phyloP scores from a whole-genome alignment of 2,113 vertebrate genomes.

The Calyptomena viridis region DNA sequence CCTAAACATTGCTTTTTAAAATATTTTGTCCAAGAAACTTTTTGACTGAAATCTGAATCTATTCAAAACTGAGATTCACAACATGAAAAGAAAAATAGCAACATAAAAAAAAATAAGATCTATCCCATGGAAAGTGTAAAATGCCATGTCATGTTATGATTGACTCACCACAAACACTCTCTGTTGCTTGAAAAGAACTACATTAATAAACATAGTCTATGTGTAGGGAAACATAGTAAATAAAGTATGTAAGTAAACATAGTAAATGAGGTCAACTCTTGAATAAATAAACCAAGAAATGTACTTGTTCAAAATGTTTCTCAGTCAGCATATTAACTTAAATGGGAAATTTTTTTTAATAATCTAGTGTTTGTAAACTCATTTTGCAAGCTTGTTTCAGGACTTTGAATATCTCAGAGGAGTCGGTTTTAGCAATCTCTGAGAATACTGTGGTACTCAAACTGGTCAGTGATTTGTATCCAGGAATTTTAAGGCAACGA shows the following conservation, averaged over 20 bases:
- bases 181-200: not conserved
- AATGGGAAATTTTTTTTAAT: not conserved
- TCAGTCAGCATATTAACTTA: not conserved
- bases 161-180: not conserved
- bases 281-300: not conserved
- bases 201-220: not conserved
- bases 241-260: not conserved
- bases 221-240: not conserved
- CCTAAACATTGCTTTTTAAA: not conserved
- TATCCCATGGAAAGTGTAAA: not conserved
- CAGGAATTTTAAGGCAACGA: not conserved
- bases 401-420: not conserved
- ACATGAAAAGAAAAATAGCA: not conserved
- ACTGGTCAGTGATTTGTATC: not conserved
- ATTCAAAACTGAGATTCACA: not conserved
- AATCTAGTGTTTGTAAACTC: not conserved
- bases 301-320: not conserved
- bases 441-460: not conserved
- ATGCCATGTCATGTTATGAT: not conserved
- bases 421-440: not conserved
- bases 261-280: not conserved
- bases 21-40: not conserved
- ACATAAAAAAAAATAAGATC: not conserved
- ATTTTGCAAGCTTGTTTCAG: not conserved
- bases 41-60: not conserved